Evolutionary conservation across 2,113 vertebrate species (phyloP).

Genomic region (Ailuropoda melanoleuca): DNA sequence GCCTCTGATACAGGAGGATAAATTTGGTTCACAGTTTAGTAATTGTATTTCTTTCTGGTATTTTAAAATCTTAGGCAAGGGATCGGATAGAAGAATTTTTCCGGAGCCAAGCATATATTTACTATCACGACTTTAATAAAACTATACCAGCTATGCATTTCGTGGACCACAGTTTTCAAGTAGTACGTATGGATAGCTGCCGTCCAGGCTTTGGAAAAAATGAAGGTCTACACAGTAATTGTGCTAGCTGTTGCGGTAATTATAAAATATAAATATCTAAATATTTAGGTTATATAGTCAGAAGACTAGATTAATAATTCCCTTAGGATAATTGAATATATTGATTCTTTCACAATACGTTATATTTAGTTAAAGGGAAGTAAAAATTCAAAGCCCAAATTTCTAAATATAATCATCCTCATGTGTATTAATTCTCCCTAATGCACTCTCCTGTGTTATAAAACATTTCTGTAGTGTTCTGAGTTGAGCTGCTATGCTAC

Average conservation of each 20-base stretch:
- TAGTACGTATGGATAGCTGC: conserved; percentile 81
- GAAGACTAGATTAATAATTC: conserved; percentile 16
- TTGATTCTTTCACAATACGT: not conserved
- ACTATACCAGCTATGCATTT: conserved; percentile 79
- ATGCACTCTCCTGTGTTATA: not conserved
- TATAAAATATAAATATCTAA: conserved; percentile 15
- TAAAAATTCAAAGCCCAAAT: conserved; percentile 11
- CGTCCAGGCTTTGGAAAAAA: conserved; percentile 86
- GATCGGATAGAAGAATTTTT: conserved; percentile 82
- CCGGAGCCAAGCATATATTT: conserved; percentile 27
- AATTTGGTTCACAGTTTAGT: conserved; percentile 22
- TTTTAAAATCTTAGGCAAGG: conserved; percentile 79
- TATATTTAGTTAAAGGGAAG: not conserved
- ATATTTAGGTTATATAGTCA: not conserved
- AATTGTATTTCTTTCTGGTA: conserved; percentile 33
- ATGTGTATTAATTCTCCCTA: not conserved
- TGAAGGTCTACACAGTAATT: conserved; percentile 77
- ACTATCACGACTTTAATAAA: conserved; percentile 36
- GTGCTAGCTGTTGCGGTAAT: conserved; percentile 85
- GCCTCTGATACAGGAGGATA: not conserved
- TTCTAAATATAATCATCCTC: conserved; percentile 23
- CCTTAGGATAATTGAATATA: conserved; percentile 8
- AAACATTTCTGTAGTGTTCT: conserved; percentile 12
- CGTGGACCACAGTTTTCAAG: conserved; percentile 82
- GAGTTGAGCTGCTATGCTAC: not conserved